Evolutionary conservation across 2,113 vertebrate genomes (phyloP).

Genomic region (Corythoichthys intestinalis): DNA sequence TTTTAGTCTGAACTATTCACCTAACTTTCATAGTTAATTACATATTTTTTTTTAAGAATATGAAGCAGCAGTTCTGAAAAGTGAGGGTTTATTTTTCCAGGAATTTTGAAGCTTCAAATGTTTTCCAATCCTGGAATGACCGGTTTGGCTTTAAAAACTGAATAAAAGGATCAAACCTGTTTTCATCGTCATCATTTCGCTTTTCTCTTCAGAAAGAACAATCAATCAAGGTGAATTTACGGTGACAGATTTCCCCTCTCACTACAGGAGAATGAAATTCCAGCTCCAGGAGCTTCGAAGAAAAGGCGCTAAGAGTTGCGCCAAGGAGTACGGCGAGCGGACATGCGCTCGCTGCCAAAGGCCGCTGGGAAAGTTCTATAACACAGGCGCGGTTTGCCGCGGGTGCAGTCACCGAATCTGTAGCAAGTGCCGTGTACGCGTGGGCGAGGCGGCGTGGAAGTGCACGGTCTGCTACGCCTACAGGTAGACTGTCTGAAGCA

Average conservation of each 20-base stretch:
- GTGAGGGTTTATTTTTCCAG: too few relatives aligned
- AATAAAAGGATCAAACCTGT: too few relatives aligned
- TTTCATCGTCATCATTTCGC: too few relatives aligned
- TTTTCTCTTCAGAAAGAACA: too few relatives aligned
- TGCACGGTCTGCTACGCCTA: constrained; percentile 86
- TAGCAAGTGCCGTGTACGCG: constrained; percentile 73
- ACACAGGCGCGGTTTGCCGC: constrained; percentile 79
- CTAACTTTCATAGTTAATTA: too few relatives aligned
- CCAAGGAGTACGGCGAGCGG: constrained; percentile 64
- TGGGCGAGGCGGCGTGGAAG: constrained; percentile 71
- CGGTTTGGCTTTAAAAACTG: too few relatives aligned
- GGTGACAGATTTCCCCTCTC: not conserved
- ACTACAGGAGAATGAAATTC: constrained; percentile 78
- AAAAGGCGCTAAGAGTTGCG: constrained; percentile 60
- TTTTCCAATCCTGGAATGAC: too few relatives aligned
- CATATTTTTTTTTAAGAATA: too few relatives aligned
- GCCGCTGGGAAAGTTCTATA: constrained; percentile 75
- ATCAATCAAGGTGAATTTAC: not conserved
- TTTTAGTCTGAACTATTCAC: too few relatives aligned
- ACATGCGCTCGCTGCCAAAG: constrained; percentile 84
- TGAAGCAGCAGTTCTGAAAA: too few relatives aligned
- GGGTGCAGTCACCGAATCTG: constrained; percentile 91
- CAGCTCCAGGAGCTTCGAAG: constrained; percentile 81
- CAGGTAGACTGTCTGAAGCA: constrained; percentile 59
- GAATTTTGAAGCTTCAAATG: too few relatives aligned